Base-by-base conservation (phyloP, 2,888 invertebrate genomes). In the Phyto melanocephala region DNA sequence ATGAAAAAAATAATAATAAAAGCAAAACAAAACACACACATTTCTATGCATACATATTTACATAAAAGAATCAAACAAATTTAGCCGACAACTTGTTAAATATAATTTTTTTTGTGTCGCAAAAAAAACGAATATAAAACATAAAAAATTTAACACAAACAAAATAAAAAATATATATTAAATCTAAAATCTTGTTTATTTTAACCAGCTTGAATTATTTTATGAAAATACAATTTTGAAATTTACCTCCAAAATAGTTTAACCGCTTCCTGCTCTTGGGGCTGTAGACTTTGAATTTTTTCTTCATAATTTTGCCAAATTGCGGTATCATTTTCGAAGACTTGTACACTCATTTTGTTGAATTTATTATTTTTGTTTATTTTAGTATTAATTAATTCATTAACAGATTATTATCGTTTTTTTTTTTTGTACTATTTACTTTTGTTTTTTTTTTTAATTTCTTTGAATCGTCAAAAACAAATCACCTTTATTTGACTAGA, bases 191-290 rank as follows among this genome's bases (percentile, higher is more conserved):
- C 42, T 17, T 33, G 22, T 42, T 45, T 54, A n/a, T n/a, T n/a
- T n/a, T n/a, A n/a, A n/a, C n/a, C n/a, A n/a, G n/a, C n/a, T n/a
- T n/a, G n/a, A n/a, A n/a, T n/a, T n/a, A n/a, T n/a, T n/a, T n/a
- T n/a, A n/a, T n/a, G n/a, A n/a, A 75, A n/a, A 15, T 10, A 13
- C 0, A 35, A 17, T 28, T 84, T 84, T 28, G 3, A 28, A 28
- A 85, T 71, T 86, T 87, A 89, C 89, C 89, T 89, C 89, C 89
- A 89, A 85, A 89, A 89, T 7, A 86, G 87, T 68, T 87, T 87
- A 35, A 89, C 88, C 58, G 89, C 89, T 86, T 88, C 88, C 87
- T 89, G 89, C 84, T 89, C 89, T 62, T 86, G 85, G 40, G 89
- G 89, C 80, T 86, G 86, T 80, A 89, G 80, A 85, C 87, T 86